These are phyloP conservation scores for Mesopsocus fuscifrons DNA, from an alignment of 2,888 invertebrate species.

Conservation along the genomic window DNA sequence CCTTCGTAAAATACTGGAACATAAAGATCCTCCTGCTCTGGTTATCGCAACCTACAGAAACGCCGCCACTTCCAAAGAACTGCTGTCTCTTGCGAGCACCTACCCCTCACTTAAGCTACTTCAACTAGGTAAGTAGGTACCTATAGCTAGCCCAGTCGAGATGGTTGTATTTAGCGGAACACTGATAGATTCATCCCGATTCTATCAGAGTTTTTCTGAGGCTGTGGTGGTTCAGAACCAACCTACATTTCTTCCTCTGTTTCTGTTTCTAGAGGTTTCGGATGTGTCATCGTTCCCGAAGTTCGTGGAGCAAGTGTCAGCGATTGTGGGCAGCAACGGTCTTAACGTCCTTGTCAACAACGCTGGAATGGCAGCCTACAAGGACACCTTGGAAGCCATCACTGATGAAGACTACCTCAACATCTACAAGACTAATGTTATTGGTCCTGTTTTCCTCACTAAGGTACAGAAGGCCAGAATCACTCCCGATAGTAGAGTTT, in stretches of 20 bases:
- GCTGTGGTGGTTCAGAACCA: too few relatives aligned
- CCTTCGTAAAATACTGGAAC: neutral
- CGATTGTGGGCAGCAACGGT: neutral
- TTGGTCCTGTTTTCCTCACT: neutral
- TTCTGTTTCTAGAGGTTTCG: neutral
- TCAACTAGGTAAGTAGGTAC: conserved; percentile 6
- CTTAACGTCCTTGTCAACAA: neutral
- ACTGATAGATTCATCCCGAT: too few relatives aligned
- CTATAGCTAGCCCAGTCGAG: too few relatives aligned
- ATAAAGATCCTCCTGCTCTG: conserved; percentile 1
- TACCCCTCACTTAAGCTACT: neutral
- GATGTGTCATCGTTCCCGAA: neutral
- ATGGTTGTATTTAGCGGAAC: too few relatives aligned
- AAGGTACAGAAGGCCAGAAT: too few relatives aligned
- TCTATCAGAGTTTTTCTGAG: too few relatives aligned
- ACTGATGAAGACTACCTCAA: neutral
- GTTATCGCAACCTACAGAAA: conserved; percentile 2
- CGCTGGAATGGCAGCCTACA: neutral
- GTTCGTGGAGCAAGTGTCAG: neutral
- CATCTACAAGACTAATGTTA: neutral
- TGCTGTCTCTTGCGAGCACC: neutral
- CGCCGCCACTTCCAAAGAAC: neutral
- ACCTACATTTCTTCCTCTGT: too few relatives aligned
- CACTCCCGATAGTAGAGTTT: too few relatives aligned
- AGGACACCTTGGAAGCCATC: neutral